Evolutionary conservation across 2,888 invertebrate genomes (phyloP), one percentile per base, ranked within the genome.

Genomic region (Chymomyza fuscimana): DNA sequence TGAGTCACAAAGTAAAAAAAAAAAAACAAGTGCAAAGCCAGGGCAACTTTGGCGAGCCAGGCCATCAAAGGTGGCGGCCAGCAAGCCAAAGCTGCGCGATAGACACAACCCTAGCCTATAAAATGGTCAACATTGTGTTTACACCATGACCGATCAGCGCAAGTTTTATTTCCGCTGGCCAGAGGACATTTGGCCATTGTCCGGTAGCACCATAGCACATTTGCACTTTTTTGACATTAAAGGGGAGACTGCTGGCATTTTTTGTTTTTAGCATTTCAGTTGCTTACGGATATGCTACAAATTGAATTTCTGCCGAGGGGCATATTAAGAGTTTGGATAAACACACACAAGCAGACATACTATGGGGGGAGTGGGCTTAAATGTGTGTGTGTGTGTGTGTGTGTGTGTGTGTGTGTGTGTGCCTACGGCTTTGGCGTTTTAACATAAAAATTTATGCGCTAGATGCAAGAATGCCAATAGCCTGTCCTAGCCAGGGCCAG

Each of bases 221-320:
- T 86, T 87, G 89, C 89, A 87, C 79, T 80, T 87, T 85, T 74
- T 80, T 70, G 67, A 77, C 82, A 81, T 82, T 77, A 79, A 81
- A 79, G 80, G 67, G 76, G 72, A 76, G 72, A 67, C 70, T 76
- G 77, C 79, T 72, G 69, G 67, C 73, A 56, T 69, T 73, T 69
- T 69, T 64, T 65, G 58, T 67, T 63, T 58, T 70, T 54, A 40
- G 56, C 50, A 46, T 54, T 29, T 62, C 12, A 25, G 58, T 54
- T 50, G 72, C 67, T 74, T 73, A 67, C 89, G 89, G 89, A 87
- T 86, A 78, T 81, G 88, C 85, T 82, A 87, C 89, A 88, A 88
- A 89, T 88, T 88, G 88, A 88, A 88, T 88, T 89, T 88, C 78
- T 77, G 87, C 88, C 89, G 79, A 83, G 89, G 89, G 89, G 78